Conservation (phyloP, 2,113 vertebrate genomes). For the Arvicanthis niloticus region DNA sequence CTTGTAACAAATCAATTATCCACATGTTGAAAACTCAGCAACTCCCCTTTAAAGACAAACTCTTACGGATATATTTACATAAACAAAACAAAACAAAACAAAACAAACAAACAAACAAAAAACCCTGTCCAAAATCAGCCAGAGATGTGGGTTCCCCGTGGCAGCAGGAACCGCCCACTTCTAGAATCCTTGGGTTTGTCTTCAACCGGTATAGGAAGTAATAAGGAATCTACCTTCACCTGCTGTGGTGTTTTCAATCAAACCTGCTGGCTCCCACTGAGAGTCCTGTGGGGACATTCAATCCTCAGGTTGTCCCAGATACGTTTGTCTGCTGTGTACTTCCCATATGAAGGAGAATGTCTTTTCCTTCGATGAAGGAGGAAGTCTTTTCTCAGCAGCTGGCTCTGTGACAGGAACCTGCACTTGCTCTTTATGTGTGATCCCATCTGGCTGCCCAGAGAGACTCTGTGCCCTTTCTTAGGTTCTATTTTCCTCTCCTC, state of each 20-base stretch:
- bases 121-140: slow-evolving; percentile 45
- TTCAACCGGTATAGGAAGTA: slow-evolving; percentile 16
- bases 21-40: slow-evolving; percentile 57
- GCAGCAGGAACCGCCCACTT: background rate
- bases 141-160: background rate
- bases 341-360: slow-evolving; percentile 63
- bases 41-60: slow-evolving; percentile 70
- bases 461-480: background rate
- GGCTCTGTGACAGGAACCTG: slow-evolving; percentile 19
- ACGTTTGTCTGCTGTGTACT: slow-evolving; percentile 58
- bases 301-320: slow-evolving; percentile 17
- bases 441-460: slow-evolving; percentile 36
- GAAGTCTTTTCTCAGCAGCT: slow-evolving; percentile 52
- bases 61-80: slow-evolving; percentile 65
- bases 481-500: slow-evolving; percentile 49
- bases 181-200: background rate
- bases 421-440: background rate
- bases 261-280: slow-evolving; percentile 21
- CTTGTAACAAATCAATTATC: slow-evolving; percentile 80
- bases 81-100: background rate
- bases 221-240: slow-evolving; percentile 13
- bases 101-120: background rate
- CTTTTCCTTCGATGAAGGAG: slow-evolving; percentile 38
- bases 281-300: slow-evolving; percentile 35
- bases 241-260: background rate